These are phyloP conservation scores for Thaleichthys pacificus DNA, from an alignment of 2,797 vertebrate genomes.

Conservation along the genomic window DNA sequence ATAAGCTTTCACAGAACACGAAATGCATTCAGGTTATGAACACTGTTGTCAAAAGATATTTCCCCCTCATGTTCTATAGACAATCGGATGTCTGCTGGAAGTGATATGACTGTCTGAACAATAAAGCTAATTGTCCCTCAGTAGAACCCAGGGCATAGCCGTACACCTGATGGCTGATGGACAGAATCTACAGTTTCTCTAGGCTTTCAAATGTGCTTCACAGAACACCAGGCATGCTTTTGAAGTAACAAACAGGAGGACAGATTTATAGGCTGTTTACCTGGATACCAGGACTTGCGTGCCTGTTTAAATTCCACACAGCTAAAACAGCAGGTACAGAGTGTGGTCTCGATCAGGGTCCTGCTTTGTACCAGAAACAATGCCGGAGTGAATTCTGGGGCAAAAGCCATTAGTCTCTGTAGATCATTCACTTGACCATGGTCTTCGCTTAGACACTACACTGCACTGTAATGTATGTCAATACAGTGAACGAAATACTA, in stretches of 20 bases:
- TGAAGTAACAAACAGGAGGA: background rate
- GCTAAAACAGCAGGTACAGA: background rate
- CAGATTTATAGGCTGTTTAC: conserved; percentile 1
- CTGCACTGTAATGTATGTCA: no score
- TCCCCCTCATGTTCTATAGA: no score
- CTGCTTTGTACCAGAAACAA: no score
- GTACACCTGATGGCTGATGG: background rate
- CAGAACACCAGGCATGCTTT: background rate
- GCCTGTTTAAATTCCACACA: background rate
- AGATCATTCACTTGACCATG: no score
- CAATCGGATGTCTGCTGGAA: background rate
- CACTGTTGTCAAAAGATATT: no score
- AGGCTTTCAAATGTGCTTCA: background rate
- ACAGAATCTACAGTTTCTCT: background rate
- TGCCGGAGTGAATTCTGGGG: no score
- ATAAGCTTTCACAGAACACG: no score
- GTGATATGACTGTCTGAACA: background rate
- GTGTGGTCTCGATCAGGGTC: no score
- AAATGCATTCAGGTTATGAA: no score
- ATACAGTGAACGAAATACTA: no score
- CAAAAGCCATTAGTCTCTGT: no score
- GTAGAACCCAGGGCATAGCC: background rate
- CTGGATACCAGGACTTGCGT: background rate
- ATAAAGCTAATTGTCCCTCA: background rate
- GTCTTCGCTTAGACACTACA: no score